Evolutionary conservation across 2,888 invertebrate species (phyloP), one percentile per base, ranked within the genome.

Genomic region (Drosophila neoperkinsi): DNA sequence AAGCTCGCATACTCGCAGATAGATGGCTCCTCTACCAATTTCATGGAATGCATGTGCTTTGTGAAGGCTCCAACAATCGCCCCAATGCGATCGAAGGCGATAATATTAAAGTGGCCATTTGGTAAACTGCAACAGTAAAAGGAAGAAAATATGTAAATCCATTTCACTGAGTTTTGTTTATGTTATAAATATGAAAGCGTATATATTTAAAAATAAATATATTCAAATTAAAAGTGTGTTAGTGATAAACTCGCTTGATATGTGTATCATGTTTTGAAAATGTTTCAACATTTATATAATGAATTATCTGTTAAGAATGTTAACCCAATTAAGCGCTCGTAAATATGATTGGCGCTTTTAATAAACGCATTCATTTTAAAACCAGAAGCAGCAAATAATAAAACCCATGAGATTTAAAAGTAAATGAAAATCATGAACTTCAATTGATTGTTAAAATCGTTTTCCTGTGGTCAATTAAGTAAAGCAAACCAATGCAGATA

Each of bases 61-160:
- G 93, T 92, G 57, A 93, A 93, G 52, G 93, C 93, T 61, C 93
- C 93, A 58, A 93, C 93, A 68, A 93, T 93, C 51, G 93, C 92
- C 43, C 92, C 92, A 90, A 93, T 90, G 7, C 92, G 90, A 91
- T 93, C 91, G 81, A 93, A 93, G 74, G 93, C 93, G 66, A 81
- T 96, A 91, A 97, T 96, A 94, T 97, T 97, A 89, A 97, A 96
- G 93, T 97, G 96, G 63, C 97, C 97, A 93, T 97, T 97, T 71
- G 96, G 96, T 83, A 97, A 94, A 90, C 96, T 96, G 93, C n/a
- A 50, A 56, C 10, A 5, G 36, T 7, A 13, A 28, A 28, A 9
- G 1, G 16, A 49, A 9, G 21, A 7, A 34, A 78, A 21, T 13
- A 6, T 21, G 43, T 11, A 6, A 21, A 43, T 5, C 2, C 21